phyloP scores from a whole-genome alignment of 2,888 invertebrate species.

The Artemia sp. region DNA sequence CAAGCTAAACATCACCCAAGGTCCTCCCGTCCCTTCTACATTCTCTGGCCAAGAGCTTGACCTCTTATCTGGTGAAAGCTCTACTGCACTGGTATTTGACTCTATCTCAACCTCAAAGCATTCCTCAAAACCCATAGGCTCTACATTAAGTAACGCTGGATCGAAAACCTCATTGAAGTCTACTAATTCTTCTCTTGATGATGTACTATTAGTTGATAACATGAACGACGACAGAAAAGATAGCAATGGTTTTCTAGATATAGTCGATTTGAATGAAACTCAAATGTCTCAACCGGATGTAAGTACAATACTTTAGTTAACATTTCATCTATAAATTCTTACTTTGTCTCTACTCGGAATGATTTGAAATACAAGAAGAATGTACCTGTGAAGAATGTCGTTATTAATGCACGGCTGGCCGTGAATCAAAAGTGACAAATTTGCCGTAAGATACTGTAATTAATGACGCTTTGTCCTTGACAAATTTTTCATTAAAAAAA shows the following conservation, averaged over 20 bases:
- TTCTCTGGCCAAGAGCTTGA: slow-evolving; percentile 2
- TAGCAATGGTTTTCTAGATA: neutral
- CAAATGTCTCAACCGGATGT: neutral
- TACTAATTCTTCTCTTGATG: neutral
- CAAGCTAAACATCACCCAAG: neutral
- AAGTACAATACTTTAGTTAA: too few relatives aligned
- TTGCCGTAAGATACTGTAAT: too few relatives aligned
- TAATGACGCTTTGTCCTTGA: too few relatives aligned
- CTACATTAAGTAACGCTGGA: neutral
- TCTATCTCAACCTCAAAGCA: neutral
- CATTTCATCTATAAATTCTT: too few relatives aligned
- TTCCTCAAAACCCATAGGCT: neutral
- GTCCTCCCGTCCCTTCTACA: neutral
- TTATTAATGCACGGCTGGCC: too few relatives aligned
- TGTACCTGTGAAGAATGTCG: too few relatives aligned
- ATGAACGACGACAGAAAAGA: neutral
- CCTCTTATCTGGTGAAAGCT: neutral
- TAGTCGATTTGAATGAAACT: neutral
- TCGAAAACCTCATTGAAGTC: neutral
- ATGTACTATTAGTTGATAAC: neutral
- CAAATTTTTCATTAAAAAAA: too few relatives aligned
- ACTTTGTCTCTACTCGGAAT: too few relatives aligned
- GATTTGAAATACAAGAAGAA: too few relatives aligned
- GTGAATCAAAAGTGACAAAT: too few relatives aligned
- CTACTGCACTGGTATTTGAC: neutral